Evolutionary conservation across 2,113 vertebrate genomes (phyloP), one percentile per base, ranked within the genome.

Genomic region (Poecile atricapillus): DNA sequence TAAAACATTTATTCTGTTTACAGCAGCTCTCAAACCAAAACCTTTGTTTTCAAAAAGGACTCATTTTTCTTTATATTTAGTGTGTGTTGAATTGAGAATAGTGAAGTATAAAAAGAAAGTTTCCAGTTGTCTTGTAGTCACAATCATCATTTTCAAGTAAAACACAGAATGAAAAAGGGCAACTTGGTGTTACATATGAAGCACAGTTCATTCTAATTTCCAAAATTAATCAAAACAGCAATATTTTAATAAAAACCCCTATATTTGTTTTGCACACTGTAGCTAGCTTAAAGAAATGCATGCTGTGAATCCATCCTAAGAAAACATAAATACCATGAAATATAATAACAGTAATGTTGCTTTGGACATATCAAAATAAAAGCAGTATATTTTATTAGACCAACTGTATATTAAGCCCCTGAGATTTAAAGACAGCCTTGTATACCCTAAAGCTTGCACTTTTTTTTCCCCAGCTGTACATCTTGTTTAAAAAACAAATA

Each of bases 251-350:
- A 88, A 73, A 91, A 67, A 11, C 0, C 4, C 12, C 35, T 69
- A 49, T 39, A 73, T 10, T 88, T 95, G 47, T 35, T 89, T 92
- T 86, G 23, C 24, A 67, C 55, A 59, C 43, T 77, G 33, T 21
- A 94, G 24, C 35, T 83, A 87, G 33, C n/a, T 80, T 92, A 65
- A 88, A 88, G 75, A 88, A 92, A 83, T 47, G 5, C 50, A 44
- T 41, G 64, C 56, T 93, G 68, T 70, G 60, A 70, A 80, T 95
- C 79, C 14, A 59, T 39, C 43, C 25, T 47, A 90, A 67, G 59
- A 74, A 90, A 89, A 90, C n/a, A 71, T 83, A 90, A 95, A 83
- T 58, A 88, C 33, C 33, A 67, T 50, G 56, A 86, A 92, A 92
- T 92, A 74, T 35, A 90, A 44, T 67, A 91, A 77, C 33, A 80